These are phyloP conservation scores for Dasyprocta punctata DNA, from an alignment of 2,113 vertebrate genomes.

Conservation along the genomic window DNA sequence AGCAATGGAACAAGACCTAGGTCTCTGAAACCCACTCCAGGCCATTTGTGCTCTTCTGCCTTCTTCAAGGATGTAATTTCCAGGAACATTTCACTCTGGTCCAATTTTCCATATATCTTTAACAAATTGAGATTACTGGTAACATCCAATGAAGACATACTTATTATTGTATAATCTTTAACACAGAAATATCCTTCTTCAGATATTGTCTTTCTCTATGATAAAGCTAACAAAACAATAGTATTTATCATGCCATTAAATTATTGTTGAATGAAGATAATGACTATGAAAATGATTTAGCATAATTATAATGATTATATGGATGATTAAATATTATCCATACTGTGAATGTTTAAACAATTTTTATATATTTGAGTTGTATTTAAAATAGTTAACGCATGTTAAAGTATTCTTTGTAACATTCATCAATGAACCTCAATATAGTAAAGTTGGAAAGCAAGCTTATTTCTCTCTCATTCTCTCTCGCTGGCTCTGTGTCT, in stretches of 20 bases:
- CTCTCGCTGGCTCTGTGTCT: conserved; percentile 45
- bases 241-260: background rate
- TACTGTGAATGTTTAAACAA: background rate
- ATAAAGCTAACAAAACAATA: conserved; percentile 7
- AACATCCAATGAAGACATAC: background rate
- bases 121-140: background rate
- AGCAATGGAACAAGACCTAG: background rate
- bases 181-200: background rate
- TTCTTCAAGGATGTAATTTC: background rate
- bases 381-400: conserved; percentile 18
- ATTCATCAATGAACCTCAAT: conserved; percentile 52
- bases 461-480: conserved; percentile 67
- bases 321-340: background rate
- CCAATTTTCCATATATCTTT: background rate
- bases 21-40: background rate
- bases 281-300: conserved; percentile 3
- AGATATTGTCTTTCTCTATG: background rate
- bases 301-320: background rate
- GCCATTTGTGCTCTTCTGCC: background rate
- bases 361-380: conserved; percentile 29
- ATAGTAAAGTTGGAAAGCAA: conserved; percentile 73
- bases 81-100: background rate
- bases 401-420: background rate
- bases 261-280: conserved; percentile 17
- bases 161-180: conserved; percentile 11